Evolutionary conservation across 2,888 invertebrate genomes (phyloP).

Genomic region (Pandemis corylana): DNA sequence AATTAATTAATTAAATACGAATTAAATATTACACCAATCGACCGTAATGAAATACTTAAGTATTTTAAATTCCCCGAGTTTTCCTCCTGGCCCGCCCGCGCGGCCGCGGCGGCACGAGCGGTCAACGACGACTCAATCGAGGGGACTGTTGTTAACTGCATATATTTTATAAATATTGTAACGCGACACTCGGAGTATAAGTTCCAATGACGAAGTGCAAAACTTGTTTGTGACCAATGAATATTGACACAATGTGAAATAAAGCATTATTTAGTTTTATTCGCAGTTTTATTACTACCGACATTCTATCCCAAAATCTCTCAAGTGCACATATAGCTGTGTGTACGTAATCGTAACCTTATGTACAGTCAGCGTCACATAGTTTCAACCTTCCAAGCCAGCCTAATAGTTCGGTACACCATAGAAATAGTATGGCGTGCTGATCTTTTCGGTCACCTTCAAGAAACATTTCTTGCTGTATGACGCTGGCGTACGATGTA

Average conservation of each 20-base stretch:
- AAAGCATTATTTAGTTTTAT: constrained; percentile 83
- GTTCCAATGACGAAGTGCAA: constrained; percentile 72
- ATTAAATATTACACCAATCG: constrained; percentile 7
- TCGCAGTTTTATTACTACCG: constrained; percentile 18
- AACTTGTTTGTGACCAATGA: constrained; percentile 80
- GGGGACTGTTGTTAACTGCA: constrained; percentile 77
- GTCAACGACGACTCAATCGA: not conserved
- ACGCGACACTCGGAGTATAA: constrained; percentile 65
- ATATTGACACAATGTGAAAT: constrained; percentile 81
- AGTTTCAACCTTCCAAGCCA: too few species aligned
- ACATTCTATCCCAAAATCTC: too few species aligned
- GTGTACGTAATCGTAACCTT: too few species aligned
- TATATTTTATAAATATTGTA: constrained; percentile 77
- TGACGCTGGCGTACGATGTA: too few species aligned
- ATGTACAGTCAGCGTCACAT: too few species aligned
- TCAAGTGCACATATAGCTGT: too few species aligned
- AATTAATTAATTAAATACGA: constrained; percentile 3
- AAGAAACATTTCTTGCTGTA: too few species aligned
- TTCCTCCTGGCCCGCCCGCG: constrained; percentile 8
- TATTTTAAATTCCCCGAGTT: constrained; percentile 5
- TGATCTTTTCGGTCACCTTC: too few species aligned
- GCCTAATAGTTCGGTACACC: too few species aligned
- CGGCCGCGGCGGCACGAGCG: constrained; percentile 41
- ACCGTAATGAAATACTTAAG: constrained; percentile 9
- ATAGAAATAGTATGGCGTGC: too few species aligned